Conservation (phyloP, 2,113 vertebrate genomes). For the Myrmecophaga tridactyla region DNA sequence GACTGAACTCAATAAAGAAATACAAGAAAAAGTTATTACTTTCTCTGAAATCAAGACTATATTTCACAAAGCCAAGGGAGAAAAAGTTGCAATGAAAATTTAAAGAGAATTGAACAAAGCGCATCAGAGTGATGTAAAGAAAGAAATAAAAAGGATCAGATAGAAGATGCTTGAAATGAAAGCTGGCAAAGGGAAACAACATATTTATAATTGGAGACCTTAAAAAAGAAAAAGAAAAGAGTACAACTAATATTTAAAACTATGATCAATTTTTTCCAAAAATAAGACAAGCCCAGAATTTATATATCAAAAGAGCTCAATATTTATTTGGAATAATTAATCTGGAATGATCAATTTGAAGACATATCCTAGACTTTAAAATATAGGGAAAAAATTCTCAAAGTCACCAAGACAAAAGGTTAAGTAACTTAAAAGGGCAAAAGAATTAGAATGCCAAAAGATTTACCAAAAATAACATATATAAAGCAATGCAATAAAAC, state of each 20-base stretch:
- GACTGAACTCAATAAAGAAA: background rate
- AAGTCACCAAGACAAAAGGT: background rate
- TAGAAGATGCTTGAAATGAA: background rate
- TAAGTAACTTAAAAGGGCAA: background rate
- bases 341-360: background rate
- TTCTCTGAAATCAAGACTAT: slow-evolving; percentile 8
- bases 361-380: background rate
- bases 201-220: background rate
- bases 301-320: background rate
- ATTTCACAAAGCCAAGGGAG: background rate
- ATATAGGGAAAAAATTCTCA: background rate
- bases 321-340: background rate
- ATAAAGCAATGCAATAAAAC: background rate
- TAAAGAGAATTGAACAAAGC: background rate
- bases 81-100: background rate
- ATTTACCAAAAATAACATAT: background rate
- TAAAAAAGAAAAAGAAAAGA: background rate
- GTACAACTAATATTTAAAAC: background rate
- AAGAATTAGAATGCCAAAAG: background rate
- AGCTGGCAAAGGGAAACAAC: background rate
- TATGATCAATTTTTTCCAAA: background rate
- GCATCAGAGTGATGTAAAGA: background rate
- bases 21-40: background rate
- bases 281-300: background rate
- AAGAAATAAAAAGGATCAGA: background rate